Evolutionary conservation across 2,888 invertebrate genomes (phyloP), one percentile per base, ranked within the genome.

Genomic region (Campopleginae sp.): DNA sequence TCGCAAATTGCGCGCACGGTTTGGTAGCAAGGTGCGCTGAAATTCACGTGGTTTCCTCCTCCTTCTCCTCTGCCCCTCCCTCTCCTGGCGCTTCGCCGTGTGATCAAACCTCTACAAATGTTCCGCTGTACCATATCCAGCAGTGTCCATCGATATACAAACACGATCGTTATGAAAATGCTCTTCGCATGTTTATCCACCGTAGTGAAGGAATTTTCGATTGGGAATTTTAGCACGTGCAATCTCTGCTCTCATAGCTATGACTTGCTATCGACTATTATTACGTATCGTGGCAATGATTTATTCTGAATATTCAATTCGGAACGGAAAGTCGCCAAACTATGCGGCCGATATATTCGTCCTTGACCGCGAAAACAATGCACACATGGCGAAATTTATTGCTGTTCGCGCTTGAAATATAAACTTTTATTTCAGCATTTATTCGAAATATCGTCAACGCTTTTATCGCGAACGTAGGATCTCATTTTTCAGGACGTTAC

Each of bases 1-100:
- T 88, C 86, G 81, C 86, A 87, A 89, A 89, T 88, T 87, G 87
- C 83, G 87, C 83, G 77, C 61, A 58, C n/a, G 27, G 76, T 51
- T 65, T 38, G 76, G 31, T 38, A 10, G 77, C 71, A 76, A 38
- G 65, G 61, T 70, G 51, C 68, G 42, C 44, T 70, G 19, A 66
- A 27, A 54, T 58, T 51, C 58, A 44, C 80, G 61, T 71, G 38
- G 48, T 46, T 80, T 72, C 51, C 63, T 23, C 58, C 38, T 58
- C 23, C 44, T 68, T 23, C 46, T 46, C 68, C 17, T 46, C 33
- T 54, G 12, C 42, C 44, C n/a, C 44, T 44, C 44, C 0, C 44
- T 12, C 44, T 44, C 44, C 14, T 12, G 8, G 12, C 17, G 0
- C 27, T 38, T 8, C 38, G 10, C 58, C 27, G 5, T 58, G 27